phyloP scores from a whole-genome alignment of 2,888 invertebrate genomes.

The Cryptocephalus primarius region DNA sequence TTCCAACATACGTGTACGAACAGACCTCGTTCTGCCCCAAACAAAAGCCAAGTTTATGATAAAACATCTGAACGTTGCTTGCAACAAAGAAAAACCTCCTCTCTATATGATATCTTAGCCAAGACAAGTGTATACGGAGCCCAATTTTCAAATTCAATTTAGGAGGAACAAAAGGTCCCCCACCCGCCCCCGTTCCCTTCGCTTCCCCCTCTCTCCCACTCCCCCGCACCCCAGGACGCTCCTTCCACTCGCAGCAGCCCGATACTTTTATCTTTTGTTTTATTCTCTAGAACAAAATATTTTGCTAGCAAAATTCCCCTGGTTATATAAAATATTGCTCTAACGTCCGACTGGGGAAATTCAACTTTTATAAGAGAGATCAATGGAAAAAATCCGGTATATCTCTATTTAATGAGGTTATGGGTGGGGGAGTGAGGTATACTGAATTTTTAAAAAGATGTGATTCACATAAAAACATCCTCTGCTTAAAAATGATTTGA shows the following conservation, averaged over 20 bases:
- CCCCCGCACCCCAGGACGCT: background rate
- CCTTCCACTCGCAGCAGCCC: conserved; percentile 16
- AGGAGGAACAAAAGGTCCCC: conserved; percentile 34
- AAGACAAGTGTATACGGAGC: conserved; percentile 24
- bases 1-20: too few species aligned
- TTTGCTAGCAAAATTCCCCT: conserved; percentile 31
- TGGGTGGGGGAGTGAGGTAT: too few species aligned
- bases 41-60: conserved; percentile 15
- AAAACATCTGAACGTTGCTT: conserved; percentile 5
- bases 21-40: conserved; percentile 1
- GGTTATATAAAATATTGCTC: conserved; percentile 32
- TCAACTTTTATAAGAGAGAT: conserved; percentile 23
- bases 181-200: conserved; percentile 3
- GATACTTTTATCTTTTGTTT: conserved; percentile 27
- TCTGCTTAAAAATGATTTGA: too few species aligned
- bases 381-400: conserved; percentile 15
- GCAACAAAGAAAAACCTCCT: conserved; percentile 19
- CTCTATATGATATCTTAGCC: conserved; percentile 27
- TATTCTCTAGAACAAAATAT: conserved; percentile 26
- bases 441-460: too few species aligned
- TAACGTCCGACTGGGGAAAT: conserved; percentile 20
- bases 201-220: background rate
- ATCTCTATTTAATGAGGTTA: conserved; percentile 10
- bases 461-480: too few species aligned
- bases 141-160: conserved; percentile 39